Evolutionary conservation across 2,888 invertebrate genomes (phyloP).

Genomic region (Conistra vaccinii): DNA sequence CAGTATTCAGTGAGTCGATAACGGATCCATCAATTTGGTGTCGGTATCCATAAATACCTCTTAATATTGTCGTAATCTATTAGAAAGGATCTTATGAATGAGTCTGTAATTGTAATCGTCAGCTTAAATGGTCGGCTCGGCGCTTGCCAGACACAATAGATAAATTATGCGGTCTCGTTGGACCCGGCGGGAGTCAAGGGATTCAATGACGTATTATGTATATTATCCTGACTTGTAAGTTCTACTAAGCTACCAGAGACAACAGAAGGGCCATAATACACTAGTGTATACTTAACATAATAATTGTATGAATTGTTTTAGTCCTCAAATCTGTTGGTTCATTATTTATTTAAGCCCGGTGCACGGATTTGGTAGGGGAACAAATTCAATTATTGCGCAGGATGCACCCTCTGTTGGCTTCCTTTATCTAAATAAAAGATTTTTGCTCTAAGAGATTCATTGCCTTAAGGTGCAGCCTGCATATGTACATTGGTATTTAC

Average conservation of each 20-base stretch:
- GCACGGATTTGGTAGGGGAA: conserved; percentile 60
- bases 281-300: conserved; percentile 22
- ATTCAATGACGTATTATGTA: conserved; percentile 68
- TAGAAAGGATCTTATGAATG: conserved; percentile 57
- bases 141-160: conserved; percentile 65
- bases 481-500: conserved; percentile 63
- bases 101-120: conserved; percentile 63
- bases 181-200: conserved; percentile 65
- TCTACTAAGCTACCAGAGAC: conserved; percentile 54
- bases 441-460: conserved; percentile 65
- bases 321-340: conserved; percentile 31
- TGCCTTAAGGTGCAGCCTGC: conserved; percentile 63
- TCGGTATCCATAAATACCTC: conserved; percentile 33
- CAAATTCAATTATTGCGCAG: conserved; percentile 60
- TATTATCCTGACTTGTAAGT: conserved; percentile 60
- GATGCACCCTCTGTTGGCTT: conserved; percentile 57
- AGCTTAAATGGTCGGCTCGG: conserved; percentile 57
- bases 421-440: conserved; percentile 63
- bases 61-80: conserved; percentile 51
- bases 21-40: conserved; percentile 29
- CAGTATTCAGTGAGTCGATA: conserved; percentile 7
- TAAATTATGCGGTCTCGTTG: conserved; percentile 67
- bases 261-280: conserved; percentile 42
- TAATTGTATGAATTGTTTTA: conserved; percentile 35
- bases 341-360: conserved; percentile 57